phyloP scores from a whole-genome alignment of 1,140 invertebrate genomes.

The Eupeodes corollae region DNA sequence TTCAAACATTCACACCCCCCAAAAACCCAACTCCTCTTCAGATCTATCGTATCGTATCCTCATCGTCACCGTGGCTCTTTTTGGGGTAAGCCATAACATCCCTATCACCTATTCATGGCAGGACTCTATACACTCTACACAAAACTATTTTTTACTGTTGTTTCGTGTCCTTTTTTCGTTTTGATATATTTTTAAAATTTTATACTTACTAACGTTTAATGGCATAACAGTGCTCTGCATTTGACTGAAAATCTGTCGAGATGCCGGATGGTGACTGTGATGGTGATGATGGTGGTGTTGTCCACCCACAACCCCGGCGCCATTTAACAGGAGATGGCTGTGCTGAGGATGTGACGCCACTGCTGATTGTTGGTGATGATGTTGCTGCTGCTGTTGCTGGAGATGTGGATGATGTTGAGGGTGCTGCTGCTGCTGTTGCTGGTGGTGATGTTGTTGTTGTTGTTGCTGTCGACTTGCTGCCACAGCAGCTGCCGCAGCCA shows the following conservation, averaged over 20 bases:
- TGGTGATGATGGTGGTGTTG: slow-evolving; percentile 26
- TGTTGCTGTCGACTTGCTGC: slow-evolving; percentile 3
- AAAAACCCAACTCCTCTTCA: no score
- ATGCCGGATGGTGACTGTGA: slow-evolving; percentile 2
- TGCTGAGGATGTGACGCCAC: slow-evolving; percentile 18
- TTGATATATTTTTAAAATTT: not conserved
- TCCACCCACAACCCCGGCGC: slow-evolving; percentile 15
- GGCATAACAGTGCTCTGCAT: slow-evolving; percentile 33
- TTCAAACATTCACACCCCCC: no score
- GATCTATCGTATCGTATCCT: no score
- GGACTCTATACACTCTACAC: no score
- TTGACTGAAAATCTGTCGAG: slow-evolving; percentile 32
- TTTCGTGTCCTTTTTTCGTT: no score
- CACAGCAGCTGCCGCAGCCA: slow-evolving; percentile 20
- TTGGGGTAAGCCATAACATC: no score
- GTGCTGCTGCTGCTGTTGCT: slow-evolving; percentile 14
- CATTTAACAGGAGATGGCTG: slow-evolving; percentile 32
- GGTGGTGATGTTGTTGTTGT: slow-evolving; percentile 19
- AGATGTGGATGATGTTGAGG: slow-evolving; percentile 18
- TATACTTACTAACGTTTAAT: slow-evolving; percentile 36
- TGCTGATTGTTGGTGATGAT: slow-evolving; percentile 5
- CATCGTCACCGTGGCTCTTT: no score
- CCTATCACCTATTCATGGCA: no score
- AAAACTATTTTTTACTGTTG: no score
- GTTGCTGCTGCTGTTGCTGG: slow-evolving; percentile 13